Percentiles rank a stretch among this genome's conserved stretches.
phyloP scores from a whole-genome alignment of 2,113 vertebrate genomes.

The Salvator merianae region DNA sequence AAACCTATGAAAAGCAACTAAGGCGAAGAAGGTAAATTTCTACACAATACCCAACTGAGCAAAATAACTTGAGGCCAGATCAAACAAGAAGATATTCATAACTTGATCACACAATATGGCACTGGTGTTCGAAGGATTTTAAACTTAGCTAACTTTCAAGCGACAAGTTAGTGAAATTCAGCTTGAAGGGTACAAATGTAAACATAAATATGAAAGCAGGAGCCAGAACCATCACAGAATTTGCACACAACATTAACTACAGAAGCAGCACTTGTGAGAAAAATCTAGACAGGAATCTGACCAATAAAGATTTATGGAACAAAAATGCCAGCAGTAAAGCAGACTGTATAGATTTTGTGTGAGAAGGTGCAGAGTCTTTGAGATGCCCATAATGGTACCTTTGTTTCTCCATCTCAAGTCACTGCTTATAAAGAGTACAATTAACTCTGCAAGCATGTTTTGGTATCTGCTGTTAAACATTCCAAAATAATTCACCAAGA shows the following conservation, averaged over 20 bases:
- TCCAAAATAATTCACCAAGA: too few relatives aligned
- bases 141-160: background rate
- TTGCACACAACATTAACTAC: background rate
- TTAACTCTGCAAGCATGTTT: background rate
- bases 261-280: background rate
- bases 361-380: background rate
- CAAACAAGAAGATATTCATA: background rate
- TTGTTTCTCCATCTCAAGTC: background rate
- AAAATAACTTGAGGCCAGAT: background rate
- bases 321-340: background rate
- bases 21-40: background rate
- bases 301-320: background rate
- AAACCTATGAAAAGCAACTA: too few relatives aligned
- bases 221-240: background rate
- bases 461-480: background rate
- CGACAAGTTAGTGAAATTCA: too few relatives aligned
- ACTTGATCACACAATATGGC: background rate
- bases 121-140: background rate
- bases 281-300: background rate
- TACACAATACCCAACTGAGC: too few relatives aligned
- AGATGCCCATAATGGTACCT: too few relatives aligned
- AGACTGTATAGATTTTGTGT: too few relatives aligned
- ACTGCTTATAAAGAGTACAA: background rate
- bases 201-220: background rate
- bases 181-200: background rate